phyloP scores from a whole-genome alignment of 2,888 invertebrate species.

The Euproctis similis region DNA sequence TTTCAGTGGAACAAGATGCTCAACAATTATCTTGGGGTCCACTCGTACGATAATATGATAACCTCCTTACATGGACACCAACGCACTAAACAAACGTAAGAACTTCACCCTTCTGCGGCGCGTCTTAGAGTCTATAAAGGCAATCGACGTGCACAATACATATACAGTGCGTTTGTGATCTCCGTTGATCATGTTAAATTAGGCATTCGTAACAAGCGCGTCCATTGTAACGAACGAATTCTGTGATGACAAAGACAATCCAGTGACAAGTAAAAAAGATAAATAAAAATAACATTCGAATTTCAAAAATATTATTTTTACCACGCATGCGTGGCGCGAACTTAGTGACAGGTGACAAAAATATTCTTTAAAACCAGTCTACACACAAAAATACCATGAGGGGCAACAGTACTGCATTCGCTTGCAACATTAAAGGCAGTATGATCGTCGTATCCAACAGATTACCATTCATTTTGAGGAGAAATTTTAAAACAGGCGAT shows the following conservation, averaged over 20 bases:
- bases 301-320: slow-evolving; percentile 45
- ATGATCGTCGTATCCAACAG: slow-evolving; percentile 95
- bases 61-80: slow-evolving; percentile 44
- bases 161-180: slow-evolving; percentile 60
- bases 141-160: slow-evolving; percentile 51
- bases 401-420: slow-evolving; percentile 50
- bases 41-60: slow-evolving; percentile 56
- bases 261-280: no score
- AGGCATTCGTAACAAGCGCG: slow-evolving; percentile 34
- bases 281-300: slow-evolving; percentile 30
- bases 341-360: slow-evolving; percentile 63
- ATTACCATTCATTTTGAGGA: slow-evolving; percentile 88
- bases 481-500: slow-evolving; percentile 81
- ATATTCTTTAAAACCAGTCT: no score
- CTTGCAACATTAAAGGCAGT: slow-evolving; percentile 79
- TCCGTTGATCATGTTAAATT: slow-evolving; percentile 60
- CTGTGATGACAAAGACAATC: slow-evolving; percentile 43
- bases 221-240: slow-evolving; percentile 19
- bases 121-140: slow-evolving; percentile 60
- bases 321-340: slow-evolving; percentile 54
- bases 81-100: slow-evolving; percentile 41
- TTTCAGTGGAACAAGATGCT: slow-evolving; percentile 29
- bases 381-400: slow-evolving; percentile 49
- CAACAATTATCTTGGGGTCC: slow-evolving; percentile 47
- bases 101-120: slow-evolving; percentile 59